Base-by-base conservation (phyloP, 1,140 invertebrate genomes). In the Heliconius melpomene region DNA sequence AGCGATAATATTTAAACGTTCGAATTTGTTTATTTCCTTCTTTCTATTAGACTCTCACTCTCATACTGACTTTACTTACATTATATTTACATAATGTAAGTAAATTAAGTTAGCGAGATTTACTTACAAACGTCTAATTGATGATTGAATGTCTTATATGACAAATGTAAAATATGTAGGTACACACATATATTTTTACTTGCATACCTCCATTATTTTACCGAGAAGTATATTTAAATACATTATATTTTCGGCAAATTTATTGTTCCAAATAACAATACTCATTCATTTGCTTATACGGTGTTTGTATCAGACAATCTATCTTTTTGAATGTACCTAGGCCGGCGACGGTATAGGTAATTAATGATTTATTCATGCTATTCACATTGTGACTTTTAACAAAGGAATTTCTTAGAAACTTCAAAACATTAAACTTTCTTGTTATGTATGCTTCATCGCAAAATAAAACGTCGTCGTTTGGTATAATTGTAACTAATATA, bases 311-410 rank as follows among this genome's bases (percentile, higher is more conserved):
- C 40, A 75, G 29, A 72, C 50, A 9, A n/a, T 75, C 74, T 23
- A 6, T 32, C 29, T 57, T 57, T 52, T 75, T 75, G 23, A n/a
- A 29, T 18, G 26, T 26, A 66, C 60, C 60, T 66, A 66, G 60
- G 11, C 26, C 29, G 23, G 60, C 60, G 26, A 29, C 29, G 29
- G 26, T 2, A 57, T 74, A 50, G 26, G 32, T 77, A 50, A 40
- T 76, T 78, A n/a, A 81, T 81, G 75, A 74, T 78, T 81, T 60
- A 81, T 81, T 81, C 79, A 81, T 77, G 57, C 29, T 57, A 38
- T 71, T 79, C 23, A 73, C 73, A 81, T 82, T 82, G 74, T 82
- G 73, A 70, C 38, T 77, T 29, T 77, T 26, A 66, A 46, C 54
- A 29, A 74, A 78, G 77, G n/a, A 77, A 81, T 77, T 81, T 81